Conservation (phyloP, 2,797 vertebrate genomes). For the Scarus forsteni region DNA sequence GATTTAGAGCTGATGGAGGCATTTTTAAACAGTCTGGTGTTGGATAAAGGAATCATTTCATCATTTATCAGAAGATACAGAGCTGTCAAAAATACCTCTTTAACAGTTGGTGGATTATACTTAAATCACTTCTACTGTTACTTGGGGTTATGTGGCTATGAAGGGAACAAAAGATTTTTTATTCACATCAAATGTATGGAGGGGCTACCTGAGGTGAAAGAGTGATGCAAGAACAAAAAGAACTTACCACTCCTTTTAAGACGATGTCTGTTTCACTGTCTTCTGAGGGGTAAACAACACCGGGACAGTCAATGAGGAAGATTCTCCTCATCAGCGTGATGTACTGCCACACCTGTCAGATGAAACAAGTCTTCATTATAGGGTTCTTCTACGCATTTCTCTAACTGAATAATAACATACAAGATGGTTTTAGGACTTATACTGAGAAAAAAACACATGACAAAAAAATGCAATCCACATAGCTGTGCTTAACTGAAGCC, state of each 20-base stretch:
- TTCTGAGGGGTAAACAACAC: constrained; percentile 97
- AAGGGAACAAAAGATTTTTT: background rate
- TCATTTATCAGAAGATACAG: background rate
- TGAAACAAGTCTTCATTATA: too few relatives aligned
- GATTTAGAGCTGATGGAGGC: constrained; percentile 12
- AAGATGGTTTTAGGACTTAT: too few relatives aligned
- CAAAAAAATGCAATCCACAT: too few relatives aligned
- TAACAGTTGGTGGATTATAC: constrained; percentile 15
- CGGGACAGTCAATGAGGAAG: constrained; percentile 97
- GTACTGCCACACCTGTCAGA: constrained; percentile 95
- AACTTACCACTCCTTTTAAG: constrained; percentile 96
- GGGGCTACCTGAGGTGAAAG: background rate
- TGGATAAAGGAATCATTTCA: constrained; percentile 9
- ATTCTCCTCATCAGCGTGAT: constrained; percentile 98
- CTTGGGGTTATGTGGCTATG: background rate
- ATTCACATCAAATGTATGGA: background rate
- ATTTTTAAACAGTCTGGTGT: constrained; percentile 11
- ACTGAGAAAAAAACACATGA: too few relatives aligned
- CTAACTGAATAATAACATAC: too few relatives aligned
- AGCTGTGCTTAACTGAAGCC: too few relatives aligned
- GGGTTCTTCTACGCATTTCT: too few relatives aligned
- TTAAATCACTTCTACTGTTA: background rate
- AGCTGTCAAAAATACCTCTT: constrained; percentile 18
- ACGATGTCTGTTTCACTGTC: constrained; percentile 97
- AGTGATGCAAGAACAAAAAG: background rate